These are phyloP conservation scores for Chelonus insularis DNA, from an alignment of 1,140 invertebrate species.

Conservation along the genomic window DNA sequence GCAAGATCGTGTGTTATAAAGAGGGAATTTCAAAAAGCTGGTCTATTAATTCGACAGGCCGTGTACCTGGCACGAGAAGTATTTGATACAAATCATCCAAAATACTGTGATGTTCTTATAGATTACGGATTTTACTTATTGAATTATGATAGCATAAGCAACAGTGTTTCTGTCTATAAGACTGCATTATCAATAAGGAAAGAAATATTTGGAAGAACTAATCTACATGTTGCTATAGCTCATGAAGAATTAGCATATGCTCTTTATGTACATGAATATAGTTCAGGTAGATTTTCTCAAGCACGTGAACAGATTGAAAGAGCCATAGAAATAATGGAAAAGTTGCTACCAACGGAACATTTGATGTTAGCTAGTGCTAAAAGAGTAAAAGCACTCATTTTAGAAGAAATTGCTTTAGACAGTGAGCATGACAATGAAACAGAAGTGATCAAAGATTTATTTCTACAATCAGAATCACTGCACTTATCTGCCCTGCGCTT, in stretches of 20 bases:
- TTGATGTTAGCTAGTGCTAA: conserved; percentile 85
- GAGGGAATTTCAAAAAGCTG: conserved; percentile 78
- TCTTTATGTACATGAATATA: conserved; percentile 89
- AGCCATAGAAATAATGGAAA: conserved; percentile 80
- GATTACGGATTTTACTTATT: conserved; percentile 90
- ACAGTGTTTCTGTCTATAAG: conserved; percentile 83
- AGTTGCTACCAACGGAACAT: conserved; percentile 78
- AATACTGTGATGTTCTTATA: conserved; percentile 79
- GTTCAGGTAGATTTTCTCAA: conserved; percentile 78
- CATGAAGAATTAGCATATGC: conserved; percentile 92
- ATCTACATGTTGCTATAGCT: conserved; percentile 82
- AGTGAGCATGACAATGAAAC: conserved; percentile 70
- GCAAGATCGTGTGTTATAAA: conserved; percentile 87
- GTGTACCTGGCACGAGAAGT: conserved; percentile 71
- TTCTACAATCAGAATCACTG: conserved; percentile 77
- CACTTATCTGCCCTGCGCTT: conserved; percentile 80
- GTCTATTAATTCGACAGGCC: conserved; percentile 79
- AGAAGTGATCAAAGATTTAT: conserved; percentile 60
- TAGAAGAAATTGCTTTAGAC: conserved; percentile 92
- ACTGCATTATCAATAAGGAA: conserved; percentile 75
- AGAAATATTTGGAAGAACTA: conserved; percentile 79
- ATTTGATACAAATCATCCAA: conserved; percentile 74
- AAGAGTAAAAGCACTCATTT: conserved; percentile 86
- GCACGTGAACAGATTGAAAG: conserved; percentile 78
- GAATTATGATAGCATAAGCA: conserved; percentile 82